Conservation (phyloP, 1,140 invertebrate species). For the Drosophila oshimai region DNA sequence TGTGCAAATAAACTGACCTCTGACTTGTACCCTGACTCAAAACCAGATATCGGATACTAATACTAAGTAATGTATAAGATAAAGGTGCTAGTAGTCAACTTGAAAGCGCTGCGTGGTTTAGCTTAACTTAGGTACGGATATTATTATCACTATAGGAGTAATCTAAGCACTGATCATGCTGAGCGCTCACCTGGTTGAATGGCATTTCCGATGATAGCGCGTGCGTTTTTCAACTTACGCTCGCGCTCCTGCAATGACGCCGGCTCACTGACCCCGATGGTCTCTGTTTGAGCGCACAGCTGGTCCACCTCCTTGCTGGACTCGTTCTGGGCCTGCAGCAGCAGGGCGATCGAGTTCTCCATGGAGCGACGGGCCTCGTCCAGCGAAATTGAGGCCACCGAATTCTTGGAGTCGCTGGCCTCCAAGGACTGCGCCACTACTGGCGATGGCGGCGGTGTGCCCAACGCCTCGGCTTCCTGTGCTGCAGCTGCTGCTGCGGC, state of each 20-base stretch:
- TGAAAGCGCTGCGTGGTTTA: constrained; percentile 59
- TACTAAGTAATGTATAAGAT: constrained; percentile 13
- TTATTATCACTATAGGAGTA: constrained; percentile 22
- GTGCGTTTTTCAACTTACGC: constrained; percentile 84
- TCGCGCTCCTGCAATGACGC: constrained; percentile 76
- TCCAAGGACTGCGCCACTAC: constrained; percentile 26
- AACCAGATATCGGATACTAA: constrained; percentile 8
- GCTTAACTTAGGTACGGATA: constrained; percentile 57
- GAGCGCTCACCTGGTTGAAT: constrained; percentile 82
- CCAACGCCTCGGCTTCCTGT: constrained; percentile 50
- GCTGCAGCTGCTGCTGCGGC: constrained; percentile 73
- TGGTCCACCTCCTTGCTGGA: constrained; percentile 81
- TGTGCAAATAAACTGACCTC: neutral
- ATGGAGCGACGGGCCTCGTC: constrained; percentile 82
- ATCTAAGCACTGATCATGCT: constrained; percentile 20
- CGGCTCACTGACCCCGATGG: constrained; percentile 66
- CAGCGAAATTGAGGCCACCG: constrained; percentile 69
- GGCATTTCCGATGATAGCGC: constrained; percentile 85
- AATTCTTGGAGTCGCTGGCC: constrained; percentile 75
- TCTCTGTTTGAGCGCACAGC: constrained; percentile 80
- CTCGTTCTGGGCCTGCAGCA: constrained; percentile 82
- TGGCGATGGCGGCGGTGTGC: constrained; percentile 28
- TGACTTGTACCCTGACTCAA: constrained; percentile 3
- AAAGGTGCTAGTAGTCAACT: constrained; percentile 74
- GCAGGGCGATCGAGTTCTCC: constrained; percentile 83